Conservation (phyloP, 2,888 invertebrate genomes). For the Drosophila kuntzei region DNA sequence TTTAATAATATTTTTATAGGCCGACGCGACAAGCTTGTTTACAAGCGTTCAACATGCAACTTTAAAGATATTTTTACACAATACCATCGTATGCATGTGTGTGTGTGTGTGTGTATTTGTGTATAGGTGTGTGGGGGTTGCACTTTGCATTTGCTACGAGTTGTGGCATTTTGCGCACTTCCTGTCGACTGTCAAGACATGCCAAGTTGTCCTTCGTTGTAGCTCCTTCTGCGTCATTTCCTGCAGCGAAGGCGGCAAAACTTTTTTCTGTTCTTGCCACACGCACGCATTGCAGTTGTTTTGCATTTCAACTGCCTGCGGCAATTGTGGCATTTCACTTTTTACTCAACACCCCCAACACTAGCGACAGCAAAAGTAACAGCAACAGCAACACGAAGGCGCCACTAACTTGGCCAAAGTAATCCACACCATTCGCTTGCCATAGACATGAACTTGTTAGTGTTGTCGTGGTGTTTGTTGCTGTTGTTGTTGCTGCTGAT, state of each 20-base stretch:
- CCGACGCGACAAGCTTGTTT: conserved; percentile 79
- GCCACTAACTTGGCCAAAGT: conserved; percentile 55
- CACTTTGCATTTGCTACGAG: conserved; percentile 59
- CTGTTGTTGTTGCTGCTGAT: conserved; percentile 53
- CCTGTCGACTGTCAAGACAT: conserved; percentile 81
- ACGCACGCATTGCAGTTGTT: conserved; percentile 81
- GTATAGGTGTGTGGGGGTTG: conserved; percentile 35
- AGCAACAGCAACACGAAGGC: conserved; percentile 39
- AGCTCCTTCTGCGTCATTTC: conserved; percentile 46
- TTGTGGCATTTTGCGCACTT: conserved; percentile 85
- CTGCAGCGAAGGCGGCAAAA: conserved; percentile 56
- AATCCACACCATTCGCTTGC: conserved; percentile 65
- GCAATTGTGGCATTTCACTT: conserved; percentile 67
- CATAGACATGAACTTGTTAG: conserved; percentile 57
- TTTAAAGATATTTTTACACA: conserved; percentile 71
- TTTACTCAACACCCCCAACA: conserved; percentile 62
- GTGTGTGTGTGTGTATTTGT: background rate
- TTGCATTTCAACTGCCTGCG: conserved; percentile 64
- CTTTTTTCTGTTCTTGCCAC: conserved; percentile 60
- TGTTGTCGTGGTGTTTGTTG: conserved; percentile 36
- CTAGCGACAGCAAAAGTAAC: conserved; percentile 27
- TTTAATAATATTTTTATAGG: conserved; percentile 81
- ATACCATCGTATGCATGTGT: conserved; percentile 37
- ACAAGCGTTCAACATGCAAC: conserved; percentile 81
- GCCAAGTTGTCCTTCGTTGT: conserved; percentile 61